Evolutionary conservation across 2,113 vertebrate genomes (phyloP), one percentile per base, ranked within the genome.

Genomic region (Rhynchomys soricoides): DNA sequence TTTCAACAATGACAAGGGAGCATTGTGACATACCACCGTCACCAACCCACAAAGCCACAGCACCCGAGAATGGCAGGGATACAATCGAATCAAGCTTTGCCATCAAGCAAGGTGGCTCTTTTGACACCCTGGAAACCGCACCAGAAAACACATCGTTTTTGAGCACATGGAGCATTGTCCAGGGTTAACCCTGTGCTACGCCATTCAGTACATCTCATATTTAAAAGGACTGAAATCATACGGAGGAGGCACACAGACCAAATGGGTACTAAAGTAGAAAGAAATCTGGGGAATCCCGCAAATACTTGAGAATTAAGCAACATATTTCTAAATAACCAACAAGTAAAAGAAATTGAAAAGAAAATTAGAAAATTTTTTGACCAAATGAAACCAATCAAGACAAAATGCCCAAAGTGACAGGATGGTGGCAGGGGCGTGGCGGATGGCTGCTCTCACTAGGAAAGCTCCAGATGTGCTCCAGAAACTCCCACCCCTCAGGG

Each of bases 291-390:
- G 89, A 75, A 83, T 77, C 11, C 5, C 3, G 10, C n/a, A 29
- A 75, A 52, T 34, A 94, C 6, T 22, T 86, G 64, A 68, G 90
- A 87, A 50, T 82, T 59, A 90, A 82, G 62, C 9, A 81, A 74
- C 5, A 68, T 13, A 62, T 37, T 93, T 90, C 68, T 90, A 90
- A 81, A 90, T 82, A 90, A 89, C 48, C 19, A 55, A 77, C 0
- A 57, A 86, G 40, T 88, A 50, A 89, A 96, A 92, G 29, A 79
- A 78, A 89, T 21, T 55, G 50, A 37, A 90, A 68, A 50, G 66
- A 86, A 95, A 93, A 62, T 68, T 43, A 50, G 59, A 86, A 75
- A 86, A 68, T 74, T 79, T 90, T 86, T 95, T 90, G 64, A 91
- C 3, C 50, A 93, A 82, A 93, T 43, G 43, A 79, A 74, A 90